Percentiles rank a stretch among this genome's conserved stretches.
These are phyloP conservation scores for Emesis furor DNA, from an alignment of 2,888 invertebrate genomes.

Conservation along the genomic window DNA sequence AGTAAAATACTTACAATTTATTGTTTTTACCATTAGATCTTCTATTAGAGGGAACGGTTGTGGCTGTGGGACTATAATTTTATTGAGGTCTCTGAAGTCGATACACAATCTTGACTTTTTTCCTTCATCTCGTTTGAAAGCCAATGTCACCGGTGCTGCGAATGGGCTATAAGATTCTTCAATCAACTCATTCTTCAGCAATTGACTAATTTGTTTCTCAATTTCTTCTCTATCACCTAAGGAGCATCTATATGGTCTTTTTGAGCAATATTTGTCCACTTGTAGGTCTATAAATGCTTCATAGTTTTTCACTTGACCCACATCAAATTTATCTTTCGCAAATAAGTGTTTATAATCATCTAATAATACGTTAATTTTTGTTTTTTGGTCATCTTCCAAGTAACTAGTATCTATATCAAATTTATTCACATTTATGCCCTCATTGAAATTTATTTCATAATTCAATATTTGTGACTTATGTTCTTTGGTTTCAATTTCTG, in stretches of 20 bases:
- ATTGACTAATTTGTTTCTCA: constrained; percentile 36
- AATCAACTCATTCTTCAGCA: constrained; percentile 52
- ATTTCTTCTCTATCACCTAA: constrained; percentile 47
- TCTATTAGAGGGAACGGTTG: constrained; percentile 44
- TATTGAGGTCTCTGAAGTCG: constrained; percentile 40
- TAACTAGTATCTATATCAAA: constrained; percentile 28
- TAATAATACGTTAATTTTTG: constrained; percentile 39
- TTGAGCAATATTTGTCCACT: constrained; percentile 50
- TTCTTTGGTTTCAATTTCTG: constrained; percentile 33
- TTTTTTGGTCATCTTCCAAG: constrained; percentile 34
- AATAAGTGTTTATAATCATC: constrained; percentile 41
- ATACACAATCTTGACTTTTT: constrained; percentile 71
- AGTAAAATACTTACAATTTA: constrained; percentile 33
- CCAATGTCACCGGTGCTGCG: constrained; percentile 58
- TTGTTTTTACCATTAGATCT: constrained; percentile 34
- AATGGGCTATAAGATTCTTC: constrained; percentile 64
- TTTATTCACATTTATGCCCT: constrained; percentile 23
- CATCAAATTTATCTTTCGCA: constrained; percentile 34
- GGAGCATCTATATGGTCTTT: constrained; percentile 59
- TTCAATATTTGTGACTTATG: constrained; percentile 22
- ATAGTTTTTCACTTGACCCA: constrained; percentile 43
- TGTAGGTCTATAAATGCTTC: constrained; percentile 47
- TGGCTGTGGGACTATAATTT: constrained; percentile 38
- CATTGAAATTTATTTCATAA: constrained; percentile 23
- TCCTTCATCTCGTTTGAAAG: constrained; percentile 68